Base-by-base conservation (phyloP, 2,797 vertebrate genomes). In the Lepilemur ruficaudatus region DNA sequence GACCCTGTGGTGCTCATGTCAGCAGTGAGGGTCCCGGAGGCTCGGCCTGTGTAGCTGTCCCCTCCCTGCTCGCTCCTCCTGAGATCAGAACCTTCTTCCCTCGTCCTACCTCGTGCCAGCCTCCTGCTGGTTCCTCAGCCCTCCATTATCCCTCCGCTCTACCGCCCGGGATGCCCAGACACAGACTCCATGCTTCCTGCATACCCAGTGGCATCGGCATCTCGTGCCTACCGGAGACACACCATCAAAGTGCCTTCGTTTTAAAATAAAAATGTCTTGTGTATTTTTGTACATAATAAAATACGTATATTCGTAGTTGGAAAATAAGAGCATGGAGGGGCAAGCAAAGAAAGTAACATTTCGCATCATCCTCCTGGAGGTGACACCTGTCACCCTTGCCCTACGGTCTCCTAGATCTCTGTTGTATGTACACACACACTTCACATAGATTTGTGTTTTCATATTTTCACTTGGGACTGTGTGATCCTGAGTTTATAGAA, bases 151-250 rank as follows among this genome's bases (percentile, higher is more conserved):
- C 18, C 28, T 25, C 4, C 22, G 13, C 25, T n/a, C 18, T 86
- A 25, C 32, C 13, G 35, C 12, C 35, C 1, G 1, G 30, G 52
- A n/a, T 0, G 2, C 43, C 28, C 6, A 1, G 46, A 30, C 48
- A 5, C 4, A 41, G 13, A 7, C 23, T 20, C 38, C 2, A 0
- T 41, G 30, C 15, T 57, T 50, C 5, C 52, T 1, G 10, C 38
- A 17, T 1, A 22, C 18, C 41, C 17, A 22, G 3, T 12, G 25
- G 69, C 2, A 0, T 11, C 2, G 9, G 30, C 2, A 4, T 28
- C 32, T 63, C 1, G 38, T 38, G 38, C 57, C 38, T 4, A 14
- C 41, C 76, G 12, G 11, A 72, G 65, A 22, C 6, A 20, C 0
- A 3, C 43, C 15, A 15, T 12, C 0, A 4, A 43, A 61, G 32